Evolutionary conservation across 2,888 invertebrate genomes (phyloP).

Genomic region (Heteropelma amictum): DNA sequence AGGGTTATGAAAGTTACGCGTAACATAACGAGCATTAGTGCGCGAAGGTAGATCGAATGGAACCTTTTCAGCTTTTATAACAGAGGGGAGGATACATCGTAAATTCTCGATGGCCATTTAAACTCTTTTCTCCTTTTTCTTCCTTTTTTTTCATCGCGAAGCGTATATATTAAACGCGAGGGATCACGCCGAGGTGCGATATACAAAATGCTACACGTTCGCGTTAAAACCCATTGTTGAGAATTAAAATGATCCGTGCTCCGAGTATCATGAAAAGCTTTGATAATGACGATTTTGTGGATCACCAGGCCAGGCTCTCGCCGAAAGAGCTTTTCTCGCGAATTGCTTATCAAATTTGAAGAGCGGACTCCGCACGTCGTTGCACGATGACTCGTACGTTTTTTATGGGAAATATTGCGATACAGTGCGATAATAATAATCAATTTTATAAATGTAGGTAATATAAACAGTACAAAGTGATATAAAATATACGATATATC

Average conservation of each 20-base stretch:
- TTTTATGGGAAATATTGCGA: too few relatives aligned
- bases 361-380: too few relatives aligned
- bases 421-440: too few relatives aligned
- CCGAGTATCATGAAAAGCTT: neutral
- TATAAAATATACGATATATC: too few relatives aligned
- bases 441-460: too few relatives aligned
- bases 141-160: neutral
- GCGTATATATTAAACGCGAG: neutral
- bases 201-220: conserved; percentile 3
- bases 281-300: neutral
- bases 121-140: conserved; percentile 18
- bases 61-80: conserved; percentile 36
- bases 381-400: too few relatives aligned
- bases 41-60: conserved; percentile 6
- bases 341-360: too few relatives aligned
- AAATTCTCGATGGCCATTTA: conserved; percentile 47
- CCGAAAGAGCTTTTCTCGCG: too few relatives aligned
- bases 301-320: neutral
- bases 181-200: neutral
- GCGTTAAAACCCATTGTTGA: neutral
- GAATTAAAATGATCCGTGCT: too few relatives aligned
- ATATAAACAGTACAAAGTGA: too few relatives aligned
- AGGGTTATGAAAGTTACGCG: conserved; percentile 36
- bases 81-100: conserved; percentile 29
- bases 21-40: conserved; percentile 7